These are phyloP conservation scores for Rhynchonema sp. DNA, from an alignment of 2,888 invertebrate genomes.

Conservation along the genomic window DNA sequence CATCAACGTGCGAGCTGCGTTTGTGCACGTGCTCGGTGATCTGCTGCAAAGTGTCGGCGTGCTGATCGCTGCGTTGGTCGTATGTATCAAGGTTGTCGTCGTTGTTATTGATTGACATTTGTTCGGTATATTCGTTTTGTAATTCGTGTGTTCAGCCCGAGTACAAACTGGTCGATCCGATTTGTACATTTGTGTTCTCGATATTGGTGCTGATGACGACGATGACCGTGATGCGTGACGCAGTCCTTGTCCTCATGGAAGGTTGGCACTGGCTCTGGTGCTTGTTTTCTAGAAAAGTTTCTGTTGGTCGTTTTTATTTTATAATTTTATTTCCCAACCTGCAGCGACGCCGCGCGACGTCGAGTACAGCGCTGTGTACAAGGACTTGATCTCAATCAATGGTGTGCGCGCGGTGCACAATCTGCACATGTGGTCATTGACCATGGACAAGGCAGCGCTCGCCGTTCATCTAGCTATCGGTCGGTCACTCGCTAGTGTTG, in stretches of 20 bases:
- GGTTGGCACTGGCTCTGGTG: too few relatives aligned
- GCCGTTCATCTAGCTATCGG: conserved; percentile 93
- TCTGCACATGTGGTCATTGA: conserved; percentile 86
- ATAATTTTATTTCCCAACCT: too few relatives aligned
- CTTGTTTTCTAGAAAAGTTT: too few relatives aligned
- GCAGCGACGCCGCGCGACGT: conserved; percentile 41
- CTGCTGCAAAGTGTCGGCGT: conserved; percentile 84
- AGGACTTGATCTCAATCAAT: conserved; percentile 58
- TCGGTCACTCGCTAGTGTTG: too few relatives aligned
- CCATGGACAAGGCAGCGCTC: conserved; percentile 79
- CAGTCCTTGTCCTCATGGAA: conserved; percentile 78
- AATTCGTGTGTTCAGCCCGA: conserved; percentile 41
- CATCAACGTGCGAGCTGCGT: conserved; percentile 62
- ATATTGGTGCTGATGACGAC: conserved; percentile 72
- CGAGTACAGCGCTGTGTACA: conserved; percentile 50
- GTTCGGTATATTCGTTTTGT: too few relatives aligned
- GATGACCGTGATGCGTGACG: conserved; percentile 69
- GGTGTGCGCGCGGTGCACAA: conserved; percentile 85
- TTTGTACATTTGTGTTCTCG: conserved; percentile 90
- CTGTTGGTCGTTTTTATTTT: too few relatives aligned
- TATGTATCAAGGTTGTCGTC: conserved; percentile 33
- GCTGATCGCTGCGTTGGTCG: conserved; percentile 66
- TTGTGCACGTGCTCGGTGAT: conserved; percentile 87
- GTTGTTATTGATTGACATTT: too few relatives aligned
- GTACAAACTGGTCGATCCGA: conserved; percentile 79